Conservation (phyloP, 2,113 vertebrate species). For the Podarcis raffonei region DNA sequence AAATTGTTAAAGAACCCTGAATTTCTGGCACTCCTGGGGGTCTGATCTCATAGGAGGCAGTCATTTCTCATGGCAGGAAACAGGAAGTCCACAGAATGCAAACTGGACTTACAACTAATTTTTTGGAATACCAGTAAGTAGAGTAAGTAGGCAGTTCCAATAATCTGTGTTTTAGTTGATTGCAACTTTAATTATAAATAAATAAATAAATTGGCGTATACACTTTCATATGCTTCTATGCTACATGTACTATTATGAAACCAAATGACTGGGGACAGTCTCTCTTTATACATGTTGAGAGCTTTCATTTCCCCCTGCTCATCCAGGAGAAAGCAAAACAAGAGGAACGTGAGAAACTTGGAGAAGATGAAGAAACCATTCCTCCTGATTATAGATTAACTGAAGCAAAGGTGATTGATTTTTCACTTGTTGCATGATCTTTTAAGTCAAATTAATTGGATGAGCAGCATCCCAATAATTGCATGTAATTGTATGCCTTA, state of each 20-base stretch:
- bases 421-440: neutral
- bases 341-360: slow-evolving; percentile 72
- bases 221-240: neutral
- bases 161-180: neutral
- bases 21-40: too few relatives aligned
- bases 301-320: neutral
- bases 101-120: too few relatives aligned
- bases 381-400: slow-evolving; percentile 76
- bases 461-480: neutral
- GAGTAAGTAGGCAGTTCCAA: neutral
- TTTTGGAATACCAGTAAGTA: too few relatives aligned
- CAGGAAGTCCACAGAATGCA: too few relatives aligned
- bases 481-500: neutral
- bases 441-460: neutral
- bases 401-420: slow-evolving; percentile 70
- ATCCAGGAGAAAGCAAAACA: slow-evolving; percentile 74
- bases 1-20: neutral
- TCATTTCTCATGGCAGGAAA: too few relatives aligned
- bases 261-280: neutral
- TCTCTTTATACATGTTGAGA: neutral
- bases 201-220: neutral
- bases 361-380: slow-evolving; percentile 79
- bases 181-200: neutral
- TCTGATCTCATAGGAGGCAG: too few relatives aligned
- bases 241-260: neutral